These are phyloP conservation scores for Druon quercuslanigerum DNA, from an alignment of 1,140 invertebrate species.

Conservation along the genomic window DNA sequence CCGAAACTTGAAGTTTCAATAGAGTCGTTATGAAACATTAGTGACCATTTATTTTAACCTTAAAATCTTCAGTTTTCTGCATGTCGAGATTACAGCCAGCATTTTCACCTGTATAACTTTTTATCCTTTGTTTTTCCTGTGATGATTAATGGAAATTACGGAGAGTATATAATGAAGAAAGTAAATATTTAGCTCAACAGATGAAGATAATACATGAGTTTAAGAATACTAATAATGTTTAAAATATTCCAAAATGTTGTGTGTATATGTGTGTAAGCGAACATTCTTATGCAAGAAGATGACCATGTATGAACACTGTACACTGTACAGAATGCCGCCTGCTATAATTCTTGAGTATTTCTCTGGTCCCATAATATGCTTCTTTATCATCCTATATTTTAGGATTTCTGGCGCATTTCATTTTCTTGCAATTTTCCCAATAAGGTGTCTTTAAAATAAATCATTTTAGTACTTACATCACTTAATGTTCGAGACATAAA, in stretches of 20 bases:
- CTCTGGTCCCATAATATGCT: slow-evolving; percentile 52
- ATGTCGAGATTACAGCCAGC: no score
- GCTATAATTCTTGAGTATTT: slow-evolving; percentile 56
- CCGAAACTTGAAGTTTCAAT: no score
- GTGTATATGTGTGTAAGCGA: slow-evolving; percentile 30
- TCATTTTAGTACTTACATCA: no score
- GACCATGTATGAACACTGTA: slow-evolving; percentile 32
- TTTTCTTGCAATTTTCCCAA: neutral
- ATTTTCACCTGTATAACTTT: no score
- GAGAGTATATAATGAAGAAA: no score
- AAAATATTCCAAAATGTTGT: slow-evolving; percentile 40
- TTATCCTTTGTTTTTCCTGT: neutral
- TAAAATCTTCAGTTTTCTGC: no score
- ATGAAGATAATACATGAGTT: no score
- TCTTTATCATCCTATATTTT: slow-evolving; percentile 37
- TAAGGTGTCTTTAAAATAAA: neutral
- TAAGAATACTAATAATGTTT: no score
- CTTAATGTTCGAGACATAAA: neutral
- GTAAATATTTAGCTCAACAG: no score
- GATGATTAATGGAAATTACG: neutral
- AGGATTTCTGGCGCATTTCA: neutral
- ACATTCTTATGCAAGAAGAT: slow-evolving; percentile 42
- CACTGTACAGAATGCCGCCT: slow-evolving; percentile 43
- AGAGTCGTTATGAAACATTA: no score
- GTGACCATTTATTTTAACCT: no score